Conservation (phyloP, 2,888 invertebrate species). For the Caenorhabditis sp. region DNA sequence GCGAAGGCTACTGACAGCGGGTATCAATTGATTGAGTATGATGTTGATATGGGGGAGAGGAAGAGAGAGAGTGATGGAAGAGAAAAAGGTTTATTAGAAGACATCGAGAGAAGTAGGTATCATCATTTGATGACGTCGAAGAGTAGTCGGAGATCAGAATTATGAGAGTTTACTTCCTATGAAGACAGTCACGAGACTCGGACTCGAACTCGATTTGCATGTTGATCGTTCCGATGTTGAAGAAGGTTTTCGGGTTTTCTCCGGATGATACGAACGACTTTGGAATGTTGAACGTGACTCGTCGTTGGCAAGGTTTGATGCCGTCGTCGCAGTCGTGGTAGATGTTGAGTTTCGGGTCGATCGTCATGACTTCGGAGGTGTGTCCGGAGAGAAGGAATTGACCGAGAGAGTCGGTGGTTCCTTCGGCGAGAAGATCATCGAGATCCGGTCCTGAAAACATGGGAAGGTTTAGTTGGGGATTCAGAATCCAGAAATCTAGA, state of each 20-base stretch:
- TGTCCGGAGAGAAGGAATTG: conserved; percentile 75
- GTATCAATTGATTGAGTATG: conserved; percentile 34
- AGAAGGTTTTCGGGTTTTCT: conserved; percentile 70
- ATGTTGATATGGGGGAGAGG: background rate
- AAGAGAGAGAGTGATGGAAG: conserved; percentile 19
- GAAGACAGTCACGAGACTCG: conserved; percentile 74
- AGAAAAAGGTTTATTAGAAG: conserved; percentile 26
- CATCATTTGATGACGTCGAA: conserved; percentile 5
- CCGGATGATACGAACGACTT: conserved; percentile 72
- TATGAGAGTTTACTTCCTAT: conserved; percentile 38
- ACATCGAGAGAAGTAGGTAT: background rate
- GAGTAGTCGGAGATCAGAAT: conserved; percentile 36
- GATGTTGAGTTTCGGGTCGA: conserved; percentile 76
- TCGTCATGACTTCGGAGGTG: conserved; percentile 76
- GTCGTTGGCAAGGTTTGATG: conserved; percentile 74
- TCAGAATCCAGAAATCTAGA: too few relatives aligned
- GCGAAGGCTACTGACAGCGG: conserved; percentile 10
- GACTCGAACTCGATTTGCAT: conserved; percentile 75
- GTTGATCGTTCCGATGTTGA: conserved; percentile 71
- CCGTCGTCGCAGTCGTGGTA: conserved; percentile 77
- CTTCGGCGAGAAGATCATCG: conserved; percentile 78
- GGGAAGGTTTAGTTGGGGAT: too few relatives aligned
- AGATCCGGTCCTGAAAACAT: conserved; percentile 75
- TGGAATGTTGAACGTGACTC: conserved; percentile 73
- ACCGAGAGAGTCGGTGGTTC: conserved; percentile 76